Base-by-base conservation (phyloP, 2,797 vertebrate genomes). In the Pelobates cultripes region DNA sequence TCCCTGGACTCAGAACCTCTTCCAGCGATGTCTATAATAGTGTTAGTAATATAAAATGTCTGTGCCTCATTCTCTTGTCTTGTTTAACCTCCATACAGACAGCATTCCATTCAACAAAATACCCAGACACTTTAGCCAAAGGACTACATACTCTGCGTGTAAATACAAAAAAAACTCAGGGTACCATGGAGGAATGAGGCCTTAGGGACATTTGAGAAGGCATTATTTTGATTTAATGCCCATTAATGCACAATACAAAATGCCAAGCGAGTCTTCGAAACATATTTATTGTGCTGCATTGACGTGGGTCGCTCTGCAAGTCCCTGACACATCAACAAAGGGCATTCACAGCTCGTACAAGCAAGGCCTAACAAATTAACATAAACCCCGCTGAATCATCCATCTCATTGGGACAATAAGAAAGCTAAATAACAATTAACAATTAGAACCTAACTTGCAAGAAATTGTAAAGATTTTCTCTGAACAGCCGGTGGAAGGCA, bases 171-270 rank as follows among this genome's bases (percentile, higher is more conserved):
- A 28, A 28, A 17, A 55, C 70, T 45, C 47, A 13, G 41, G 14
- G 53, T 53, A 44, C 41, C 57, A 60, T 5, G 47, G 41, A n/a
- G 72, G 10, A 51, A 74, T 61, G 41, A 74, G 41, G 55, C 47
- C 17, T 55, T 12, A 15, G 10, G 12, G 51, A 43, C 55, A 61
- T 74, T 41, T 42, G 41, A 4, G 40, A 60, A 60, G 72, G 13
- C 55, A 61, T 74, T 74, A 61, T 7, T 43, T 42, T 74, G 55
- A 74, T 74, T 74, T 74, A 74, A 74, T 74, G 55, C 3, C 51
- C 72, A 61, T 74, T 74, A 74, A 74, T 61, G 41, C 41, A 60
- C 72, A 74, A 74, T 74, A 74, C 53, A 74, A 74, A 74, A 74
- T 74, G 55, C 41, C 72, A 74, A 43, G 55, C 72, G 43, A 14